Evolutionary conservation across 2,797 vertebrate species (phyloP).

Genomic region (Fringilla coelebs): DNA sequence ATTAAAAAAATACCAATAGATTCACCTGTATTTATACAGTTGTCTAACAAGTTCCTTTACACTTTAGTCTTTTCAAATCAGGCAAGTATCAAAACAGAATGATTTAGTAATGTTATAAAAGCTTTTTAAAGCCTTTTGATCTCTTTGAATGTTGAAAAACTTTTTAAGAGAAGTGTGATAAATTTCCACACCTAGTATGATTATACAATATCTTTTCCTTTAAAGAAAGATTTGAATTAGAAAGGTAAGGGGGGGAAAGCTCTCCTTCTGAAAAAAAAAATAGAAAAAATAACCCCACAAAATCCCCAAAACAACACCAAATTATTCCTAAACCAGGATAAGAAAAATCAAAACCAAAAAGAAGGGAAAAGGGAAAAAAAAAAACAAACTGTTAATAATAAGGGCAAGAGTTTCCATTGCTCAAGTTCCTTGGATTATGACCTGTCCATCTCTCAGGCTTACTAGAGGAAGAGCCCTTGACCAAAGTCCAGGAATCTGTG

Average conservation of each 20-base stretch:
- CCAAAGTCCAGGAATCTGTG: background rate
- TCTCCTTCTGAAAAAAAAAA: no score
- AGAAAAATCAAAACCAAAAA: background rate
- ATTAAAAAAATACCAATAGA: background rate
- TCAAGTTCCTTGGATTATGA: background rate
- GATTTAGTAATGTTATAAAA: background rate
- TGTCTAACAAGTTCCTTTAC: background rate
- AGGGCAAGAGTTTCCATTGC: background rate
- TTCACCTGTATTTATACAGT: background rate
- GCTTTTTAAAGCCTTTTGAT: background rate
- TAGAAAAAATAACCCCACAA: fast-evolving
- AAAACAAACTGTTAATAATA: background rate
- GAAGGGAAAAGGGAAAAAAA: background rate
- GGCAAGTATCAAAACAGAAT: background rate
- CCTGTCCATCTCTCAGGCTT: background rate
- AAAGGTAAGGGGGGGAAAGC: background rate
- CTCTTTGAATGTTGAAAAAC: background rate
- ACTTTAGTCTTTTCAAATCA: background rate
- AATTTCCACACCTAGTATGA: background rate
- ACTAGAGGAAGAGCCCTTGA: background rate
- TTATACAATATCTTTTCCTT: background rate
- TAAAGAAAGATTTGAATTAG: background rate
- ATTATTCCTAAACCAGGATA: background rate
- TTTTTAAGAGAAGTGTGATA: background rate
- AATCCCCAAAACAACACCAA: background rate